Evolutionary conservation across 2,888 invertebrate species (phyloP).

Genomic region (Agrenia bidenticulata): DNA sequence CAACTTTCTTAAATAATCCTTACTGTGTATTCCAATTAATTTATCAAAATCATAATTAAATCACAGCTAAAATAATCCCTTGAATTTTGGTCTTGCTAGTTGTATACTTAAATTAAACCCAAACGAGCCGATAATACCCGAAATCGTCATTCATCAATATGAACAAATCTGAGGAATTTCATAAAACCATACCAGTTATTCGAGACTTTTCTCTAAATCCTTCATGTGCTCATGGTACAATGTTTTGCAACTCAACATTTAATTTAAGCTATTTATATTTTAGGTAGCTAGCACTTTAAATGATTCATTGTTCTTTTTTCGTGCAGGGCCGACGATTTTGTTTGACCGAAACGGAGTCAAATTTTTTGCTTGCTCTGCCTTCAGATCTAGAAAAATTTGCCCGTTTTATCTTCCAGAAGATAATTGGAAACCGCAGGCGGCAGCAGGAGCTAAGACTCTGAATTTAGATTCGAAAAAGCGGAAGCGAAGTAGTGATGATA

Average conservation of each 20-base stretch:
- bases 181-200: slow-evolving; percentile 30
- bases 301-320: neutral
- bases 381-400: slow-evolving; percentile 23
- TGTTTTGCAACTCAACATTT: neutral
- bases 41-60: too few relatives aligned
- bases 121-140: too few relatives aligned
- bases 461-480: too few relatives aligned
- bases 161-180: neutral
- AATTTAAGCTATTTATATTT: neutral
- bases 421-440: slow-evolving; percentile 26
- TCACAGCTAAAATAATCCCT: too few relatives aligned
- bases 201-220: slow-evolving; percentile 32
- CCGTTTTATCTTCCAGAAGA: slow-evolving; percentile 29
- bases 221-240: slow-evolving; percentile 28
- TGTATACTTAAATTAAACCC: too few relatives aligned
- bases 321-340: slow-evolving; percentile 30
- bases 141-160: neutral
- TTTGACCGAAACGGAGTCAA: slow-evolving; percentile 24
- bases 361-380: slow-evolving; percentile 38
- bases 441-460: too few relatives aligned
- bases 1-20: too few relatives aligned
- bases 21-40: too few relatives aligned
- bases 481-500: too few relatives aligned
- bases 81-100: too few relatives aligned
- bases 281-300: neutral